These are phyloP conservation scores for Zaprionus taronus DNA, from an alignment of 1,140 invertebrate genomes.

Conservation along the genomic window DNA sequence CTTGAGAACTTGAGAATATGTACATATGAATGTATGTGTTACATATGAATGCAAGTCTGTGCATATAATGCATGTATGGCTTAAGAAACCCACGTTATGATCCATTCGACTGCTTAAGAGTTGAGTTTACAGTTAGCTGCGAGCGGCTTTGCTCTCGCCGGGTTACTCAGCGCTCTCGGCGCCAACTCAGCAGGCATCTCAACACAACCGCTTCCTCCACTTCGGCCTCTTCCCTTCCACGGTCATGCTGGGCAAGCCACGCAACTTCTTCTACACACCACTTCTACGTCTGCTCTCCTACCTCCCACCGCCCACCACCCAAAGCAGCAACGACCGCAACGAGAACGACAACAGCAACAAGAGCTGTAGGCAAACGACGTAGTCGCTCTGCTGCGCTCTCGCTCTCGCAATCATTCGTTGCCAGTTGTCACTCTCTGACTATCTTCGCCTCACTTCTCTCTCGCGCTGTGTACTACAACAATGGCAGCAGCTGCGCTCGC, in stretches of 20 bases:
- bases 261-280: constrained; percentile 42
- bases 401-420: constrained; percentile 37
- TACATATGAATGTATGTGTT: background rate
- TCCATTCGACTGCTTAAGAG: constrained; percentile 24
- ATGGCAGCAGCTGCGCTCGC: constrained; percentile 56
- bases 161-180: background rate
- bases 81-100: constrained; percentile 23
- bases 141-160: constrained; percentile 1
- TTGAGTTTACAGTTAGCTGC: constrained; percentile 7
- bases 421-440: constrained; percentile 41
- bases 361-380: constrained; percentile 10
- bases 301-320: background rate
- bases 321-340: background rate
- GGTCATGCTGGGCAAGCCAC: background rate
- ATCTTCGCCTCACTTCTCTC: constrained; percentile 30
- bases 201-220: background rate
- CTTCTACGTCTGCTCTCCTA: constrained; percentile 23
- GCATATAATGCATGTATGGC: background rate
- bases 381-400: constrained; percentile 13
- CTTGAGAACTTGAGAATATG: background rate
- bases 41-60: background rate
- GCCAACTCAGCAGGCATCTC: constrained; percentile 13
- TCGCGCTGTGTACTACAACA: constrained; percentile 45
- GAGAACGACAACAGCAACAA: constrained; percentile 1
- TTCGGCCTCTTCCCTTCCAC: background rate